Percentiles rank a stretch among this genome's conserved stretches.
Conservation (phyloP, 1,140 invertebrate species). For the Trichonephila clavipes region DNA sequence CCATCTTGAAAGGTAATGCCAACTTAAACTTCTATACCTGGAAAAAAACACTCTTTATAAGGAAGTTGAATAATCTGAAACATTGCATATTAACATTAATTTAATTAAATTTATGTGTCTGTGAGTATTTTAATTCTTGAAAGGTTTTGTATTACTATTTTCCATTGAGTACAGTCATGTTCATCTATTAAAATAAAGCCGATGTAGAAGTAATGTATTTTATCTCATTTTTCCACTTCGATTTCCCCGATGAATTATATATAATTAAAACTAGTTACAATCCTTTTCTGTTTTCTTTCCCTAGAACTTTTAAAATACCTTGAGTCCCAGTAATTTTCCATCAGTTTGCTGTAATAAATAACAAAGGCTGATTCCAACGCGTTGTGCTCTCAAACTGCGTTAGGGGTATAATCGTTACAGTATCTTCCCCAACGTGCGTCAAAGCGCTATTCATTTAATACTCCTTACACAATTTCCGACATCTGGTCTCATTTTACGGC, state of each 20-base stretch:
- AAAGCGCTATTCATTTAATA: conserved; percentile 18
- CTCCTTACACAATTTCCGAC: conserved; percentile 26
- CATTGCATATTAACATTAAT: no score
- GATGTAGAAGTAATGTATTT: not conserved
- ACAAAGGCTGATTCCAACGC: not conserved
- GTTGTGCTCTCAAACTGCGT: not conserved
- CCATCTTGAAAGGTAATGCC: no score
- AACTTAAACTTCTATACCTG: no score
- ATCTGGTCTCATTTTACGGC: conserved; percentile 14
- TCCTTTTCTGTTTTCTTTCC: not conserved
- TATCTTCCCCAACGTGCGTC: not conserved
- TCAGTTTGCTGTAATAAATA: not conserved
- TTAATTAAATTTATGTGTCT: no score
- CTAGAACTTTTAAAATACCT: not conserved
- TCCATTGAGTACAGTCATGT: no score
- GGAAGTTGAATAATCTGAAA: no score
- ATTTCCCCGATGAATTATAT: not conserved
- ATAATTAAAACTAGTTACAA: not conserved
- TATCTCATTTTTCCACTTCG: not conserved
- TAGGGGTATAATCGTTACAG: not conserved
- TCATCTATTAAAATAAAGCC: not conserved
- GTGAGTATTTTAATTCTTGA: no score
- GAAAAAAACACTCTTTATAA: no score
- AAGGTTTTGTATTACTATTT: no score
- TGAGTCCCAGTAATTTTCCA: not conserved